These are phyloP conservation scores for Chiloscyllium plagiosum DNA, from an alignment of 2,113 vertebrate species.

Conservation along the genomic window DNA sequence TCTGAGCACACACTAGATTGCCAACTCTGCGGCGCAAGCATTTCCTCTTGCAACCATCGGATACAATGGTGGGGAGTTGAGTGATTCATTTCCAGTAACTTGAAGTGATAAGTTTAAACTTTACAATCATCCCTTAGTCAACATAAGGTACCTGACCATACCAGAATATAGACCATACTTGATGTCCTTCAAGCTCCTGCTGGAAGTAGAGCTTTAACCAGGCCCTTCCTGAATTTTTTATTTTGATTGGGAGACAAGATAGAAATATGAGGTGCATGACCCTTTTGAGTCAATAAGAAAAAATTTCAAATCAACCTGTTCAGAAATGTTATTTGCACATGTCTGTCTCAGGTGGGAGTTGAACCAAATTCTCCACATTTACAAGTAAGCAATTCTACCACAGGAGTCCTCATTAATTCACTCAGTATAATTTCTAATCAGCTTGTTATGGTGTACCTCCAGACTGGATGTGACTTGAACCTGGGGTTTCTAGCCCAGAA, in stretches of 20 bases:
- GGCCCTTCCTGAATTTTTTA: not conserved
- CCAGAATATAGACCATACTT: not conserved
- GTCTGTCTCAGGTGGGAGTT: no score
- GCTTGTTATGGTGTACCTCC: no score
- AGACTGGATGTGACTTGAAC: no score
- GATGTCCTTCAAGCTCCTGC: not conserved
- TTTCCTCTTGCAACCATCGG: not conserved
- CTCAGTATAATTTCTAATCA: no score
- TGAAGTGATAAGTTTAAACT: not conserved
- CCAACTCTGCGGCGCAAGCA: not conserved
- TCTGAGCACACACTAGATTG: not conserved
- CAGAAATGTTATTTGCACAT: not conserved
- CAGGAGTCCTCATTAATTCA: no score
- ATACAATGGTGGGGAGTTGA: not conserved
- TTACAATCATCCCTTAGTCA: not conserved
- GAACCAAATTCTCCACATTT: no score
- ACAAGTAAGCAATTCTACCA: no score
- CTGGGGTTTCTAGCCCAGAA: no score
- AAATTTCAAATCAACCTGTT: no score
- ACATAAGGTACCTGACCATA: not conserved
- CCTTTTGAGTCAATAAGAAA: no score
- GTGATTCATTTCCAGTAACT: not conserved
- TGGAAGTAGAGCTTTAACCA: not conserved
- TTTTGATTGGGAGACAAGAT: not conserved
- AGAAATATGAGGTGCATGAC: not conserved